These are phyloP conservation scores for Scomberomorus guttatus DNA, from an alignment of 2,797 vertebrate species.

Conservation along the genomic window DNA sequence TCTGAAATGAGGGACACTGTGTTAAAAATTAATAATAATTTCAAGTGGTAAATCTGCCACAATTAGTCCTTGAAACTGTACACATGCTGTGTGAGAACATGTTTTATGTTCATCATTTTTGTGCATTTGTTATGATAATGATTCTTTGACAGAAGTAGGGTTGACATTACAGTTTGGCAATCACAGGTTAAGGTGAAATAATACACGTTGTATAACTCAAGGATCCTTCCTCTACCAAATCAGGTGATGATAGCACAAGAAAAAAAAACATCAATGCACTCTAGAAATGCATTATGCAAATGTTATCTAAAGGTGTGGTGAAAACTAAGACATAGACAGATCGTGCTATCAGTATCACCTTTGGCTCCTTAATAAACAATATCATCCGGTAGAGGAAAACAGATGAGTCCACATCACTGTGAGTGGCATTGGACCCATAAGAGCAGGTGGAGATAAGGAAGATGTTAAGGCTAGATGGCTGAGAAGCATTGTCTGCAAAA, in stretches of 20 bases:
- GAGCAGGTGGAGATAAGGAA: slow-evolving; percentile 67
- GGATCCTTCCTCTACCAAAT: background rate
- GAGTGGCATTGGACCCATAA: slow-evolving; percentile 33
- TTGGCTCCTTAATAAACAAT: slow-evolving; percentile 43
- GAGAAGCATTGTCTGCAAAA: slow-evolving; percentile 57
- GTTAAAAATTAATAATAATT: background rate
- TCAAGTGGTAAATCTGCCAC: too few species aligned
- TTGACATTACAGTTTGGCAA: background rate
- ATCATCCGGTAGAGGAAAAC: slow-evolving; percentile 55
- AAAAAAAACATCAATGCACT: background rate
- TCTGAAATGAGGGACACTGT: background rate
- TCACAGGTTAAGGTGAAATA: slow-evolving; percentile 9
- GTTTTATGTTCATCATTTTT: background rate
- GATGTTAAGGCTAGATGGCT: slow-evolving; percentile 46
- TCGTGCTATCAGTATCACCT: slow-evolving; percentile 23
- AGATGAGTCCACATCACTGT: slow-evolving; percentile 60
- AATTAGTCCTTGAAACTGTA: too few species aligned
- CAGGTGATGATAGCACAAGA: slow-evolving; percentile 21
- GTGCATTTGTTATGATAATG: background rate
- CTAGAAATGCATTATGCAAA: slow-evolving; percentile 48
- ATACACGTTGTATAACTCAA: slow-evolving; percentile 21
- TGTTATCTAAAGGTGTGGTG: slow-evolving; percentile 13
- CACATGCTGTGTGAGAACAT: background rate
- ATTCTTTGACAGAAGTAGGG: slow-evolving; percentile 6
- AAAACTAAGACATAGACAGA: slow-evolving; percentile 26